These are phyloP conservation scores for Haliclona indistincta DNA, from an alignment of 37 sponge, comb jelly and placozoan species.

Conservation along the genomic window DNA sequence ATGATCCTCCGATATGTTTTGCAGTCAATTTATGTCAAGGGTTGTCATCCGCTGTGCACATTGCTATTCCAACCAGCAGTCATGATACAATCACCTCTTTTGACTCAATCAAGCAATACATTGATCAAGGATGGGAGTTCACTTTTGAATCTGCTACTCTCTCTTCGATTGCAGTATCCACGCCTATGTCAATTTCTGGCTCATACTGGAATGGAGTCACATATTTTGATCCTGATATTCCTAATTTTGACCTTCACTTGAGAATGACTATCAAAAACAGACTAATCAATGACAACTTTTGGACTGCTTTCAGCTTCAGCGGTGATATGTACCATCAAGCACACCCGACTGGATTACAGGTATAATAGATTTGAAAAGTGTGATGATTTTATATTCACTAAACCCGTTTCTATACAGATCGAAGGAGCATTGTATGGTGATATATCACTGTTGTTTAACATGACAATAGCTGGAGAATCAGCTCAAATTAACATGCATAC, in stretches of 20 bases:
- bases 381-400: too few relatives aligned
- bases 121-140: background rate
- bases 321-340: background rate
- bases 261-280: background rate
- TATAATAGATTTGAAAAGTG: too few relatives aligned
- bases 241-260: background rate
- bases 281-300: background rate
- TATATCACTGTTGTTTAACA: background rate
- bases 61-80: background rate
- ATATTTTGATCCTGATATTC: background rate
- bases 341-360: background rate
- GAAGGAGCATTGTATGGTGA: conserved; percentile 7
- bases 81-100: background rate
- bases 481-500: too few relatives aligned
- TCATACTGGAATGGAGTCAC: background rate
- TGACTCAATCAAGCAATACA: background rate
- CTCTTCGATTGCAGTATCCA: background rate
- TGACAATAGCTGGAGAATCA: too few relatives aligned
- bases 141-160: background rate
- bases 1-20: background rate
- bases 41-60: background rate
- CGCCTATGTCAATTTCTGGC: background rate
- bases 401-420: too few relatives aligned
- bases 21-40: background rate
- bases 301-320: background rate